Evolutionary conservation across 2,888 invertebrate species (phyloP).

Genomic region (Bugula neritina): DNA sequence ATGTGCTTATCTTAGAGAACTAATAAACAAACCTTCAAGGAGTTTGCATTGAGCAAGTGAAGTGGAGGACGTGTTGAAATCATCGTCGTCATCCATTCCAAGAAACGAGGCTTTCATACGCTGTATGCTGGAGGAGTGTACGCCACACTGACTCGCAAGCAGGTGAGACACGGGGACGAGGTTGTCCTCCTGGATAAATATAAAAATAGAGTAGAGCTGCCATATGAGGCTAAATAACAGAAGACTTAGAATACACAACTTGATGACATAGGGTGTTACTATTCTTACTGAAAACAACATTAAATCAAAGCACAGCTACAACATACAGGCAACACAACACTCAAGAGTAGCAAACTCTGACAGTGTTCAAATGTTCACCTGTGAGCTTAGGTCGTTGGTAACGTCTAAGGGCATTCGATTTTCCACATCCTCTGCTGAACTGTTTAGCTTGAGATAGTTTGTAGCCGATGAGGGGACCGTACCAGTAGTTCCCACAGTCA

Average conservation of each 20-base stretch:
- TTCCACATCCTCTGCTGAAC: neutral
- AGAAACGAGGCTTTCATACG: conserved; percentile 79
- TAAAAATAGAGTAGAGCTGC: too few relatives aligned
- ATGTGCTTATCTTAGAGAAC: too few relatives aligned
- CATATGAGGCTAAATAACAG: too few relatives aligned
- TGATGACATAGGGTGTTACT: too few relatives aligned
- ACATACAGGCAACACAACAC: too few relatives aligned
- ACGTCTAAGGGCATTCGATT: neutral
- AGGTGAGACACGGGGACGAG: conserved; percentile 40
- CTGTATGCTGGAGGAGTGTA: conserved; percentile 58
- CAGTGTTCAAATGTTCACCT: too few relatives aligned
- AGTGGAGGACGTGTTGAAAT: conserved; percentile 20
- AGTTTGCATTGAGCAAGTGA: neutral
- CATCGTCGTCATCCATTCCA: conserved; percentile 49
- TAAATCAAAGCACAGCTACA: too few relatives aligned
- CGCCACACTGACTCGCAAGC: conserved; percentile 44
- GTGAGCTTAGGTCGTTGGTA: too few relatives aligned
- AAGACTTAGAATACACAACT: too few relatives aligned
- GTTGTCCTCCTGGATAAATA: too few relatives aligned
- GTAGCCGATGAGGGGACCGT: neutral
- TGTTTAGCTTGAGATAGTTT: neutral
- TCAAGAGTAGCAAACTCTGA: too few relatives aligned
- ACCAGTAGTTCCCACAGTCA: neutral
- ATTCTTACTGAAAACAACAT: too few relatives aligned
- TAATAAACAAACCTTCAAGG: neutral